Evolutionary conservation across 2,888 invertebrate genomes (phyloP), one percentile per base, ranked within the genome.

Genomic region (Drosophila engyochracea): DNA sequence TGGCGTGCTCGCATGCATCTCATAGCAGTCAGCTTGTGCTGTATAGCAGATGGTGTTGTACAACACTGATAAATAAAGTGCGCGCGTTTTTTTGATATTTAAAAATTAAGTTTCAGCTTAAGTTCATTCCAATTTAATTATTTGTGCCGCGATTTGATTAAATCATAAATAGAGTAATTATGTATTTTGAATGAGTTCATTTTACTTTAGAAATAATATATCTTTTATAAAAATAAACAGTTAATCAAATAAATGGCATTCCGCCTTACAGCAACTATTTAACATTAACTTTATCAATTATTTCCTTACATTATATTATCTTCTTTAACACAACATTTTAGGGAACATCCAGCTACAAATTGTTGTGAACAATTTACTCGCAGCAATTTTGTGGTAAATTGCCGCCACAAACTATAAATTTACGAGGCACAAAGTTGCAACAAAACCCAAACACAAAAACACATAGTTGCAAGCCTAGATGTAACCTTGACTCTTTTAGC

Each of bases 351-450:
- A 33, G 55, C 62, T 19, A 58, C 33, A 39, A 70, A 35, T 62
- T 58, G 28, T 28, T 16, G 16, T 39, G 19, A 49, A 25, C 28
- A 51, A 37, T 22, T 64, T 67, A 61, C 69, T 51, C 22, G 49
- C 63, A 55, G 74, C 79, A 70, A 68, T 58, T 70, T 82, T 70
- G 44, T 37, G 60, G 59, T 77, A 68, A 81, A 68, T 72, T 57
- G 59, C 61, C 44, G 68, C 78, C 63, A 55, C 61, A 54, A 76
- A 77, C 82, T 67, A 88, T 88, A 90, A 88, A 81, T 85, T 83
- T 85, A 68, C 58, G 63, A 66, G 51, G n/a, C 69, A 80, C 76
- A 79, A 79, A 51, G 83, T 74, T 83, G 81, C 76, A 49, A 37
- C 55, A 63, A 49, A 41, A 64, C 44, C 30, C 19, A 49, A 30